Base-by-base conservation (phyloP, 2,113 vertebrate species). In the Poecile atricapillus region DNA sequence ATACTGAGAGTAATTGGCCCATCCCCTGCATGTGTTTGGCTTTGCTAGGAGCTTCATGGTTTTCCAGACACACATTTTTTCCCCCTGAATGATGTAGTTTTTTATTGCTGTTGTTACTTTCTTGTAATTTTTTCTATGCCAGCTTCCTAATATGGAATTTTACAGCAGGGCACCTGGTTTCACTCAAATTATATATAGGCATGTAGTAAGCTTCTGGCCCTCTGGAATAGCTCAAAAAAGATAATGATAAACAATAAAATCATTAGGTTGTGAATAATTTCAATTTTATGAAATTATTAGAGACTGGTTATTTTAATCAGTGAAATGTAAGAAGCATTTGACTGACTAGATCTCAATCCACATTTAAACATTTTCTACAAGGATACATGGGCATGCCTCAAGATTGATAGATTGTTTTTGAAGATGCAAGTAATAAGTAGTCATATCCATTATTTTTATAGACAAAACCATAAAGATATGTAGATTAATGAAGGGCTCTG, bases 221-320 rank as follows among this genome's bases (percentile, higher is more conserved):
- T 79, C 55, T 83, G 41, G 62, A 94, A 56, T 27, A 81, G 49
- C 90, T 94, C 37, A 80, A 56, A 87, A 76, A 83, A 53, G 3
- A 89, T 87, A 87, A 85, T 46, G 23, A 50, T 87, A 92, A 94
- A 92, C 73, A 91, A 91, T 93, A 75, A 92, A 93, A 94, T 68
- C 83, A 43, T 94, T 50, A 81, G 65, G 10, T 87, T 89, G 65
- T 67, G 43, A 73, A 70, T 94, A 67, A 93, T 91, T 69, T 83
- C 11, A 85, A 76, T 94, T 92, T 91, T 92, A 75, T 94, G 58
- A 83, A 69, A 17, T 91, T 81, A 59, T 90, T 87, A 89, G 67
- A 94, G 74, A 78, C 11, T 63, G 77, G 76, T 93, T 93, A 92
- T 91, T 93, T 83, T 87, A 85, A 87, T 91, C 86, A 87, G 62